A percentile compares a stretch with the other conserved stretches of the same genome.
Evolutionary conservation across 1,140 invertebrate species (phyloP).

Genomic region (Musca vetustissima): DNA sequence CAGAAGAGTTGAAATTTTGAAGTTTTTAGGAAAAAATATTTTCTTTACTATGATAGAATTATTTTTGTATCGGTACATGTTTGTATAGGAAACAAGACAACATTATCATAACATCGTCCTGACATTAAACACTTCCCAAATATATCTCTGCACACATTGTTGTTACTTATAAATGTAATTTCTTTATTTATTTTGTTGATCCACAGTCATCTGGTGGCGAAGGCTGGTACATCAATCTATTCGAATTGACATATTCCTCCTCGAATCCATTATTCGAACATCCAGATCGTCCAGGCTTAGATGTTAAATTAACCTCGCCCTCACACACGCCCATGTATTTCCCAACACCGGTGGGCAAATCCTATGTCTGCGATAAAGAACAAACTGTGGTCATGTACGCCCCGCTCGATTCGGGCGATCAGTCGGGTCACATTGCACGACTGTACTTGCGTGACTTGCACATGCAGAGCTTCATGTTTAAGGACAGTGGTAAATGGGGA

Average conservation of each 20-base stretch:
- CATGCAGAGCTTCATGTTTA: conserved; percentile 65
- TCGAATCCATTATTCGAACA: conserved; percentile 60
- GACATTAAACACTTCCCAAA: too few relatives aligned
- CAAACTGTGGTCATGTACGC: conserved; percentile 50
- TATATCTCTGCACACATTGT: too few relatives aligned
- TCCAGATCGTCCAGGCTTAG: conserved; percentile 57
- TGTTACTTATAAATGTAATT: too few relatives aligned
- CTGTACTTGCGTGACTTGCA: conserved; percentile 61
- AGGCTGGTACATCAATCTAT: conserved; percentile 77
- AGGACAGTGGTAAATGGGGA: conserved; percentile 61
- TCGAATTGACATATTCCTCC: conserved; percentile 67
- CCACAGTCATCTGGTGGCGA: conserved; percentile 72
- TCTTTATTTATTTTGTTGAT: background rate
- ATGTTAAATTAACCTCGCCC: conserved; percentile 63
- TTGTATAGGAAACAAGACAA: too few relatives aligned
- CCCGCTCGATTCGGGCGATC: conserved; percentile 50
- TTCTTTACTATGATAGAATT: too few relatives aligned
- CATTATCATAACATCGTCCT: too few relatives aligned
- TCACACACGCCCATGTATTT: conserved; percentile 68
- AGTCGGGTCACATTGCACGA: conserved; percentile 58
- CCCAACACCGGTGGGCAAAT: conserved; percentile 82
- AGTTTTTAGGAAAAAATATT: too few relatives aligned
- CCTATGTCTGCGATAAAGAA: conserved; percentile 74
- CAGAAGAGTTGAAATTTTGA: too few relatives aligned
- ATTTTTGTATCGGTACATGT: too few relatives aligned